A percentile compares a stretch with the other conserved stretches of the same genome.
Evolutionary conservation across 2,888 invertebrate species (phyloP).

Genomic region (Macrophya alboannulata): DNA sequence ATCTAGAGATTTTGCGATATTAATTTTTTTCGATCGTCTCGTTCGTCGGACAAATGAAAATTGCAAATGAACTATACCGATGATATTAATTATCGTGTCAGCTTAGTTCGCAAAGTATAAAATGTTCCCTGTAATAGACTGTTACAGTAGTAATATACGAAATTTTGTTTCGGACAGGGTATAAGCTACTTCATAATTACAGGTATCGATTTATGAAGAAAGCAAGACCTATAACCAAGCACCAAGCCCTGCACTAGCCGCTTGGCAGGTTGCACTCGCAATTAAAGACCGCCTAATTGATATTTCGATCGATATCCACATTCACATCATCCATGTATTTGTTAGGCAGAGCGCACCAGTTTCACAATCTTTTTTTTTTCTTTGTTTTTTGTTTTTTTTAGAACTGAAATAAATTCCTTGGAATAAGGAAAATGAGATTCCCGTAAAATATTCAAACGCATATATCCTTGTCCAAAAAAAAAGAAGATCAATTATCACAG

Average conservation of each 20-base stretch:
- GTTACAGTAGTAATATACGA: background rate
- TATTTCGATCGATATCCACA: conserved; percentile 46
- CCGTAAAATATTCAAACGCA: background rate
- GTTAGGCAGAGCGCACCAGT: background rate
- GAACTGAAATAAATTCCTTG: conserved; percentile 4
- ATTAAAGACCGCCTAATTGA: conserved; percentile 46
- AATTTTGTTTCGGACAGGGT: conserved; percentile 24
- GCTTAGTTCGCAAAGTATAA: background rate
- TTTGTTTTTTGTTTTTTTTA: background rate
- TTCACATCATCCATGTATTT: background rate
- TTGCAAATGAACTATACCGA: background rate
- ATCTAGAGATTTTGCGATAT: background rate
- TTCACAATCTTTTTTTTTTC: background rate
- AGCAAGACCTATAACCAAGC: conserved; percentile 46
- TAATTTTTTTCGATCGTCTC: background rate
- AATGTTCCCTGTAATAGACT: background rate
- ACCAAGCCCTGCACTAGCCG: conserved; percentile 34
- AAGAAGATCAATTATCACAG: background rate
- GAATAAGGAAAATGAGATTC: background rate
- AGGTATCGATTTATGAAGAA: conserved; percentile 72
- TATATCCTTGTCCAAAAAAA: background rate
- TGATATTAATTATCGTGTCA: background rate
- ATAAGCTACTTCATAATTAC: conserved; percentile 71
- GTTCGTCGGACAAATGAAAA: background rate
- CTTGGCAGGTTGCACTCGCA: conserved; percentile 42